Conservation (phyloP, 2,888 invertebrate species). For the Pterostichus madidus region DNA sequence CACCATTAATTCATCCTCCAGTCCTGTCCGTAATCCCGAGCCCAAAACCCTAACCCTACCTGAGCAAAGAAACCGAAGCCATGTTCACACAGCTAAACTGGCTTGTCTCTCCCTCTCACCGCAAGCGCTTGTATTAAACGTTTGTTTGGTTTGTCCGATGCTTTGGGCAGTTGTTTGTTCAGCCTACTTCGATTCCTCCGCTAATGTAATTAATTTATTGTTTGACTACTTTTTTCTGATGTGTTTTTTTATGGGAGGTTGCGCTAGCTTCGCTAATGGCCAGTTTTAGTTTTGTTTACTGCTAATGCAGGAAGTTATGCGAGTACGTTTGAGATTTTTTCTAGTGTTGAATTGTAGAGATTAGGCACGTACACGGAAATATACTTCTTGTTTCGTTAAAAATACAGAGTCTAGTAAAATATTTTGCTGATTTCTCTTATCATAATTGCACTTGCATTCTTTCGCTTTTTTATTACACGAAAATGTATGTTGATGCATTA, state of each 20-base stretch:
- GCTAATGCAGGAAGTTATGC: constrained; percentile 11
- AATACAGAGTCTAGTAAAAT: not conserved
- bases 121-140: not conserved
- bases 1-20: constrained; percentile 12
- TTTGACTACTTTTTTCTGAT: constrained; percentile 19
- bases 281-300: constrained; percentile 14
- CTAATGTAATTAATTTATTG: constrained; percentile 20
- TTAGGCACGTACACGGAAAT: constrained; percentile 3
- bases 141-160: constrained; percentile 23
- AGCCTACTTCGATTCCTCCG: constrained; percentile 4
- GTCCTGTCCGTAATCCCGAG: not conserved
- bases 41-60: not conserved
- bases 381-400: not conserved
- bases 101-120: not conserved
- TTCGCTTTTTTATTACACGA: too few relatives aligned
- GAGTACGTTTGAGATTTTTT: not conserved
- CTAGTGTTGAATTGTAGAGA: not conserved
- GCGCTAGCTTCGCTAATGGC: not conserved
- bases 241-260: not conserved
- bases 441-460: too few relatives aligned
- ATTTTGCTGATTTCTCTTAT: not conserved
- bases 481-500: too few relatives aligned
- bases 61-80: constrained; percentile 8
- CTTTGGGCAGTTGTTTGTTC: not conserved
- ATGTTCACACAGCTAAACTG: not conserved